These are phyloP conservation scores for Phrynosoma platyrhinos DNA, from an alignment of 2,113 vertebrate genomes.

Conservation along the genomic window DNA sequence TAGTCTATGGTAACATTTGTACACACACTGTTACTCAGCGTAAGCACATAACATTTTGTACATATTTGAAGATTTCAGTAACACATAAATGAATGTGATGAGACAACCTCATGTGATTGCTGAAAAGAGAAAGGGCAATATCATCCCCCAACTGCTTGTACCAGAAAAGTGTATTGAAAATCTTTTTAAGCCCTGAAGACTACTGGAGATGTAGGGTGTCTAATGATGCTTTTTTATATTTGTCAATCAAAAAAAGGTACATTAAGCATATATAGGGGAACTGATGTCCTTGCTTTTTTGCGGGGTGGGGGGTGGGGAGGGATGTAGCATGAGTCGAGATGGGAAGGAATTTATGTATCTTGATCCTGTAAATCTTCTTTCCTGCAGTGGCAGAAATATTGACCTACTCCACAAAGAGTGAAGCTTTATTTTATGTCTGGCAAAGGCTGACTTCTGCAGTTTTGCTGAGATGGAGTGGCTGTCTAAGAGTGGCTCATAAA, in stretches of 20 bases:
- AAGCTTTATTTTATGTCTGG: background rate
- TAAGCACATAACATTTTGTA: background rate
- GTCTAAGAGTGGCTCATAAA: background rate
- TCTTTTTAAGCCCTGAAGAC: background rate
- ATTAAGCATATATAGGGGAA: background rate
- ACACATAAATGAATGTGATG: background rate
- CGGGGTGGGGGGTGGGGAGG: no score
- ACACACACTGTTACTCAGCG: background rate
- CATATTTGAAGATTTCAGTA: background rate
- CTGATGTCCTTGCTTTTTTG: background rate
- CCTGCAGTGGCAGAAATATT: background rate
- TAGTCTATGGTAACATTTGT: background rate
- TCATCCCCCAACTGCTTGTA: background rate
- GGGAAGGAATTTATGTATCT: background rate
- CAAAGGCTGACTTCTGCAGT: background rate
- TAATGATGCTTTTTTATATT: background rate
- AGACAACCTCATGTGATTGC: background rate
- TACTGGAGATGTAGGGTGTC: background rate
- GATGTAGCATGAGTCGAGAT: background rate
- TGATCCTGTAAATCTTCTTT: conserved; percentile 19
- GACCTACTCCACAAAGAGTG: background rate
- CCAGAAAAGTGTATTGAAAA: background rate
- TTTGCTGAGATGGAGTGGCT: background rate
- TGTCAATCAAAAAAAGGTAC: background rate
- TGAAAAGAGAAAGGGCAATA: background rate